A percentile compares a stretch with the other conserved stretches of the same genome.
phyloP scores from a whole-genome alignment of 2,113 vertebrate genomes.

The Chlamydotis undulata region DNA sequence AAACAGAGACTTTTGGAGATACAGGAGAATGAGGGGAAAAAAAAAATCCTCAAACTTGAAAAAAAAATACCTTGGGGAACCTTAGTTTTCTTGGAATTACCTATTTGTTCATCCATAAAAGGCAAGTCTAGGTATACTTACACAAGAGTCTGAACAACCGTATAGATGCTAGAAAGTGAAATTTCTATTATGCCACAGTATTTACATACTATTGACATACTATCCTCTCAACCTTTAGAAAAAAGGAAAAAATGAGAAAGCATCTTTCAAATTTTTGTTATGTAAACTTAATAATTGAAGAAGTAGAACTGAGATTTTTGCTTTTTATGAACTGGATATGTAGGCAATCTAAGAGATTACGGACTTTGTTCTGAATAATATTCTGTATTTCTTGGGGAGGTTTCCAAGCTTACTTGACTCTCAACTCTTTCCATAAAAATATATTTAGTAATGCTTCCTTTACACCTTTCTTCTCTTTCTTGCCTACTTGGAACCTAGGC shows the following conservation, averaged over 20 bases:
- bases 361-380: not conserved
- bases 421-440: not conserved
- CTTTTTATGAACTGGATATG: not conserved
- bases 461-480: not conserved
- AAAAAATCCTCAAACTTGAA: not conserved
- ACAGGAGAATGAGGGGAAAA: not conserved
- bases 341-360: not conserved
- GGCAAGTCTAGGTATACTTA: not conserved
- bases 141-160: not conserved
- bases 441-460: not conserved
- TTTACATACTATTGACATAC: not conserved
- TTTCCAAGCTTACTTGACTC: not conserved
- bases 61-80: not conserved
- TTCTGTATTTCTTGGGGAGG: not conserved
- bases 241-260: not conserved
- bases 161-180: not conserved
- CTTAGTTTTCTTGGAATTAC: not conserved
- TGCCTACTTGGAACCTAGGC: not conserved
- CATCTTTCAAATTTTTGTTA: not conserved
- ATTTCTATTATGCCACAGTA: not conserved
- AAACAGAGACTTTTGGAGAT: not conserved
- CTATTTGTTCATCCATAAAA: not conserved
- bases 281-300: not conserved
- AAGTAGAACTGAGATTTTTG: not conserved
- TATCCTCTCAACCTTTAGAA: not conserved